Conservation (phyloP, 23 tunicate species). For the Oikopleura albicans region DNA sequence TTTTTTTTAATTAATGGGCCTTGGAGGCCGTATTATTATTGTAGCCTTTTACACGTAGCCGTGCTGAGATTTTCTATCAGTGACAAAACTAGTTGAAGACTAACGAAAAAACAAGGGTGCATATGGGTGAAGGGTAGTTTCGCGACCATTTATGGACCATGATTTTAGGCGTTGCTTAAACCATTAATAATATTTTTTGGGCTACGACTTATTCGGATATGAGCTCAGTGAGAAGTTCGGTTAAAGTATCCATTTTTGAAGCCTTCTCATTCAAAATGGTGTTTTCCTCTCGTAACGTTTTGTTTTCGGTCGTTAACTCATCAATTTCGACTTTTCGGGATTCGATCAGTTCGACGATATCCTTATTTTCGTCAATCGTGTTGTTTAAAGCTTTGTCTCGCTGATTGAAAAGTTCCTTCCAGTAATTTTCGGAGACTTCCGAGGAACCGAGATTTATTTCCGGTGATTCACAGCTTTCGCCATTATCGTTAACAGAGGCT, state of each 20-base stretch:
- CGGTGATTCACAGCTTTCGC: too few species aligned
- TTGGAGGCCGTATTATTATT: too few species aligned
- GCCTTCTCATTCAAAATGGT: neutral
- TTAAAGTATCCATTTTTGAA: neutral
- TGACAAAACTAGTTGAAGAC: too few species aligned
- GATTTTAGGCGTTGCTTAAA: too few species aligned
- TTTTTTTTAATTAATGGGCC: too few species aligned
- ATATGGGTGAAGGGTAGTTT: too few species aligned
- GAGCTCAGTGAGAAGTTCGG: neutral
- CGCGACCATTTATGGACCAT: too few species aligned
- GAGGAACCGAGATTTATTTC: neutral
- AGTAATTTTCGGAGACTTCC: neutral
- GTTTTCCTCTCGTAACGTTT: neutral
- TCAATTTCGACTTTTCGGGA: neutral
- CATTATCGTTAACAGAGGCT: too few species aligned
- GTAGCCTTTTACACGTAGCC: too few species aligned
- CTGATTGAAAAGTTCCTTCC: neutral
- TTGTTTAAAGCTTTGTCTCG: constrained; percentile 2
- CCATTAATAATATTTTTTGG: too few species aligned
- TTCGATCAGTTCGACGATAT: neutral
- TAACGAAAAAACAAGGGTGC: too few species aligned
- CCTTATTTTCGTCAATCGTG: neutral
- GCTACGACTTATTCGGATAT: neutral
- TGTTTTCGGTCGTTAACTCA: neutral
- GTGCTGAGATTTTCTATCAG: too few species aligned